phyloP scores from a whole-genome alignment of 2,888 invertebrate species.

The Synanthedon andrenaeformis region DNA sequence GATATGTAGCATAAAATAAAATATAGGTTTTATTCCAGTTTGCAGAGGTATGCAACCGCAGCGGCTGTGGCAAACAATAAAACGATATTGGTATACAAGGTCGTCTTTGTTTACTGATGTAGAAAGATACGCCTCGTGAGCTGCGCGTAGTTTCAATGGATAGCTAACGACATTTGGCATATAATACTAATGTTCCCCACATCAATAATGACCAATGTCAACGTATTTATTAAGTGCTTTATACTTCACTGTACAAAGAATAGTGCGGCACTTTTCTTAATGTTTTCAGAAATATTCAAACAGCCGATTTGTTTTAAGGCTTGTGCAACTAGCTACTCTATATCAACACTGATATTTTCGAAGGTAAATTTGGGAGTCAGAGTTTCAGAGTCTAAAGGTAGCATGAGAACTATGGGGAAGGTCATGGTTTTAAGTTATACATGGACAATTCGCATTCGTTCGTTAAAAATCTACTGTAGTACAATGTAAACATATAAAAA shows the following conservation, averaged over 20 bases:
- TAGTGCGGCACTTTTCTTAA: no score
- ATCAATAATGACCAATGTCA: not conserved
- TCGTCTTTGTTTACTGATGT: conserved; percentile 57
- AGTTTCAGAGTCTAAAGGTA: no score
- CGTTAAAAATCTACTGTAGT: no score
- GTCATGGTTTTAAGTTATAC: no score
- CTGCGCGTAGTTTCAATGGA: conserved; percentile 7
- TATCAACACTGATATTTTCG: no score
- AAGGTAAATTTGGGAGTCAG: no score
- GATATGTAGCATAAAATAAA: not conserved
- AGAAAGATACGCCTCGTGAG: conserved; percentile 39
- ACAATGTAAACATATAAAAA: conserved; percentile 2
- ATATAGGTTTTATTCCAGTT: conserved; percentile 1
- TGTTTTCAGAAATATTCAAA: no score
- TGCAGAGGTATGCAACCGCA: conserved; percentile 35
- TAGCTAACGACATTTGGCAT: not conserved
- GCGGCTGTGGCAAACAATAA: conserved; percentile 48
- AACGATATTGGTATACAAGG: conserved; percentile 53
- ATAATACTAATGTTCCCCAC: not conserved
- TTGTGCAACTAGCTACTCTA: no score
- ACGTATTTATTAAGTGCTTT: not conserved
- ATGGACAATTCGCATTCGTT: no score
- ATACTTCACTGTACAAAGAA: no score
- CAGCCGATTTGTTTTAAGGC: no score
- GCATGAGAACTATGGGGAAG: no score